These are phyloP conservation scores for Fabriciana adippe DNA, from an alignment of 2,888 invertebrate species.

Conservation along the genomic window DNA sequence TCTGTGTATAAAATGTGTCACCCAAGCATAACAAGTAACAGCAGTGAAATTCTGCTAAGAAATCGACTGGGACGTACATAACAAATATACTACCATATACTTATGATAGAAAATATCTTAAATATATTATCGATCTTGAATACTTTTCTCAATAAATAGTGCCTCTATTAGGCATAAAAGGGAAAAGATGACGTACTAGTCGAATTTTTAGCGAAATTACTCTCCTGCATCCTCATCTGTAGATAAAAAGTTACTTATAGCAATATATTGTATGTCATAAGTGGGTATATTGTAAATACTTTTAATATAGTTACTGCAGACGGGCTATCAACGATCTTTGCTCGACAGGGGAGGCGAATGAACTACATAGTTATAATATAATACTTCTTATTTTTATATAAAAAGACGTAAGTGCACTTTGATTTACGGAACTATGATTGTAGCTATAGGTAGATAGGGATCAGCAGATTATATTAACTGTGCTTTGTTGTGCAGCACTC, in stretches of 20 bases:
- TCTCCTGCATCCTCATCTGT: constrained; percentile 65
- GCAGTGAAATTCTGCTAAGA: constrained; percentile 58
- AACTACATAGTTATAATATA: constrained; percentile 63
- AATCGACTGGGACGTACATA: constrained; percentile 34
- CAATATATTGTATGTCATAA: constrained; percentile 74
- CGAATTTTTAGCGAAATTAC: constrained; percentile 54
- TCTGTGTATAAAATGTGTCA: constrained; percentile 80
- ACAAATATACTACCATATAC: constrained; percentile 24
- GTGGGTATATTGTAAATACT: constrained; percentile 79
- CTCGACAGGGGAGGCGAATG: constrained; percentile 64
- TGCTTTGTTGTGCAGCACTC: constrained; percentile 29
- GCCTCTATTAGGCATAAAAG: constrained; percentile 23
- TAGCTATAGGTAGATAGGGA: constrained; percentile 52
- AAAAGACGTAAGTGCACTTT: constrained; percentile 79
- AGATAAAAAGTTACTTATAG: constrained; percentile 77
- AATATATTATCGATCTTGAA: constrained; percentile 20
- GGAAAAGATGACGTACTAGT: constrained; percentile 27
- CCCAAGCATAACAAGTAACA: constrained; percentile 72
- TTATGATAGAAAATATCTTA: constrained; percentile 27
- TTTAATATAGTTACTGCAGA: constrained; percentile 74
- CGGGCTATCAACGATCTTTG: constrained; percentile 66
- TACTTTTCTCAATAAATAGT: constrained; percentile 29
- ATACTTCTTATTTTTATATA: constrained; percentile 71
- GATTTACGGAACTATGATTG: constrained; percentile 75
- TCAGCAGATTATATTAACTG: constrained; percentile 42